A percentile compares a stretch with the other conserved stretches of the same genome.
These are phyloP conservation scores for Chiroxiphia lanceolata DNA, from an alignment of 2,797 vertebrate species.

Conservation along the genomic window DNA sequence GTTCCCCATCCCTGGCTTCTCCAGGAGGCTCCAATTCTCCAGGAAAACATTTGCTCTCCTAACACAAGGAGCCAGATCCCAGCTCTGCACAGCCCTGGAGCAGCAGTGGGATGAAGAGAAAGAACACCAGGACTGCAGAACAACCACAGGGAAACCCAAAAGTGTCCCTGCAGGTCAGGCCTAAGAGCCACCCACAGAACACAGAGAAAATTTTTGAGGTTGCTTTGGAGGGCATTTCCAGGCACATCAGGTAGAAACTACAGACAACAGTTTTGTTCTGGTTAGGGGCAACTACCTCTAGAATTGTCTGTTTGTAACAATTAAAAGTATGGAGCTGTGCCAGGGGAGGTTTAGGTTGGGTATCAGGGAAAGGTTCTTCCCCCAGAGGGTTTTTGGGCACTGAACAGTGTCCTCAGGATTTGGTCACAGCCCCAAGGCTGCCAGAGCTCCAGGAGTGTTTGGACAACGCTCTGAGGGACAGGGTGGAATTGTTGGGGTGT, in stretches of 20 bases:
- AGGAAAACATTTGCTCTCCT: conserved; percentile 12
- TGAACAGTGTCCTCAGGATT: neutral
- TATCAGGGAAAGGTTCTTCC: neutral
- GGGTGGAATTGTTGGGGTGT: neutral
- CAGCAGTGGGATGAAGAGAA: neutral
- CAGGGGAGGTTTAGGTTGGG: neutral
- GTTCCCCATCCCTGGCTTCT: neutral
- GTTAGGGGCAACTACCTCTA: neutral
- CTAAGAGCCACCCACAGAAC: neutral
- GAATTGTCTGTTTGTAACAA: neutral
- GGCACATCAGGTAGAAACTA: neutral
- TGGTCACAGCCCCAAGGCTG: neutral
- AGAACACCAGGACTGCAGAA: neutral
- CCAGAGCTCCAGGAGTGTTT: neutral
- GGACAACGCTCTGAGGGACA: rapidly evolving
- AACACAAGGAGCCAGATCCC: neutral
- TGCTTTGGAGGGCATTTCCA: neutral
- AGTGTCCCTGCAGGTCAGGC: neutral
- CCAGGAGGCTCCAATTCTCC: neutral
- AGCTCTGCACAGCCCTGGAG: neutral
- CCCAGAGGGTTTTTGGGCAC: neutral
- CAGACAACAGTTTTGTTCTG: neutral
- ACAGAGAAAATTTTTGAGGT: neutral
- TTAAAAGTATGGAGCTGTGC: neutral
- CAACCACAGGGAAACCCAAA: neutral